phyloP scores from a whole-genome alignment of 2,113 vertebrate species.

The Xenopus laevis region DNA sequence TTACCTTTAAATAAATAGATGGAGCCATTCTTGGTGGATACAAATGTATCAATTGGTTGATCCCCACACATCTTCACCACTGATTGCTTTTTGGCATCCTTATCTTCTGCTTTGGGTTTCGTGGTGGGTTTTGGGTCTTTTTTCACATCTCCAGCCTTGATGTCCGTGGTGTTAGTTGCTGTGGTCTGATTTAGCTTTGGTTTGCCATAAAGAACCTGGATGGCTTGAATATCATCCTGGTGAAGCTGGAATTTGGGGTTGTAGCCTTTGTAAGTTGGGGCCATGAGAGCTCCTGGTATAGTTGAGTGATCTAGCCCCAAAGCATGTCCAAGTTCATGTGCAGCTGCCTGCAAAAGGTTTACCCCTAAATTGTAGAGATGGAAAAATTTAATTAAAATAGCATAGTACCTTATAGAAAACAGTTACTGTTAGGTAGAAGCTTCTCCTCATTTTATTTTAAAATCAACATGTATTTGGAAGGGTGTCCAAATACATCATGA shows the following conservation, averaged over 20 bases:
- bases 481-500: no score
- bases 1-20: slow-evolving; percentile 41
- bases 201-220: slow-evolving; percentile 33
- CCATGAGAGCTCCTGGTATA: slow-evolving; percentile 26
- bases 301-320: slow-evolving; percentile 38
- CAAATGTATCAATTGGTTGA: slow-evolving; percentile 31
- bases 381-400: background rate
- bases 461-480: no score
- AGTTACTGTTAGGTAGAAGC: no score
- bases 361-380: slow-evolving; percentile 12
- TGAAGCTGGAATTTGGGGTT: slow-evolving; percentile 36
- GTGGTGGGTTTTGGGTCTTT: background rate
- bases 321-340: slow-evolving; percentile 33
- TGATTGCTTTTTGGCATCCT: slow-evolving; percentile 16
- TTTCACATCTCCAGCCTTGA: background rate
- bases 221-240: slow-evolving; percentile 28
- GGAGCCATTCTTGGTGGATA: slow-evolving; percentile 21
- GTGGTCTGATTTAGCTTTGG: background rate
- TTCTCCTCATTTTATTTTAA: no score
- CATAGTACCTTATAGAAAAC: no score
- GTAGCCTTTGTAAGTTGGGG: slow-evolving; percentile 37
- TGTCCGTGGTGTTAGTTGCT: background rate
- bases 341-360: slow-evolving; percentile 33
- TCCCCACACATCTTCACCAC: slow-evolving; percentile 28
- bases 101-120: background rate